Conservation (phyloP, 2,797 vertebrate species). For the Holocentrus rufus region DNA sequence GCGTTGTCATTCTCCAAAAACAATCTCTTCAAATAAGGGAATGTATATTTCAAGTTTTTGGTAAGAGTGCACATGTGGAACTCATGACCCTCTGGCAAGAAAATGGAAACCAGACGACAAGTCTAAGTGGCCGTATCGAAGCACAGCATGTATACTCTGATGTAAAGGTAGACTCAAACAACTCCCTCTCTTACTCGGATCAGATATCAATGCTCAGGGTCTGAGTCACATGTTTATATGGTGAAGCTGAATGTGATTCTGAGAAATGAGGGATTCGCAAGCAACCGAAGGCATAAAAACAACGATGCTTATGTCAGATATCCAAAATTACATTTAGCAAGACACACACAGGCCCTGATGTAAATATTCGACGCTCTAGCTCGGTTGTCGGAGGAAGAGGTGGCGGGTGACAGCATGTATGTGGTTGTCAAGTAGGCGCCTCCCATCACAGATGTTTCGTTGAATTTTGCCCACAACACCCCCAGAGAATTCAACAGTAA, state of each 20-base stretch:
- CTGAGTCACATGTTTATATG: conserved; percentile 37
- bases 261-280: conserved; percentile 9
- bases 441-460: background rate
- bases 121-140: conserved; percentile 4
- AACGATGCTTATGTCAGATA: background rate
- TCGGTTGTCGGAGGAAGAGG: background rate
- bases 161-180: conserved; percentile 4
- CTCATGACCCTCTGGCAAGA: conserved; percentile 25
- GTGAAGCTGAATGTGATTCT: conserved; percentile 19
- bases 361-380: background rate
- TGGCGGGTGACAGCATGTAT: background rate
- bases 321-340: conserved; percentile 17
- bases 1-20: conserved; percentile 24
- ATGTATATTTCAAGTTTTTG: conserved; percentile 19
- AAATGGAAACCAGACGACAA: conserved; percentile 55
- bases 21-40: conserved; percentile 8
- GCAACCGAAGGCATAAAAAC: background rate
- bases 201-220: background rate
- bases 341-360: background rate
- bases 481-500: background rate
- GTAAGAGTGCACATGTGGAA: conserved; percentile 17
- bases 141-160: conserved; percentile 28
- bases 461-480: background rate
- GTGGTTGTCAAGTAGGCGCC: background rate
- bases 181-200: conserved; percentile 30